Evolutionary conservation across 1,140 invertebrate genomes (phyloP), one percentile per base, ranked within the genome.

Genomic region (Hypsibius dujardini): DNA sequence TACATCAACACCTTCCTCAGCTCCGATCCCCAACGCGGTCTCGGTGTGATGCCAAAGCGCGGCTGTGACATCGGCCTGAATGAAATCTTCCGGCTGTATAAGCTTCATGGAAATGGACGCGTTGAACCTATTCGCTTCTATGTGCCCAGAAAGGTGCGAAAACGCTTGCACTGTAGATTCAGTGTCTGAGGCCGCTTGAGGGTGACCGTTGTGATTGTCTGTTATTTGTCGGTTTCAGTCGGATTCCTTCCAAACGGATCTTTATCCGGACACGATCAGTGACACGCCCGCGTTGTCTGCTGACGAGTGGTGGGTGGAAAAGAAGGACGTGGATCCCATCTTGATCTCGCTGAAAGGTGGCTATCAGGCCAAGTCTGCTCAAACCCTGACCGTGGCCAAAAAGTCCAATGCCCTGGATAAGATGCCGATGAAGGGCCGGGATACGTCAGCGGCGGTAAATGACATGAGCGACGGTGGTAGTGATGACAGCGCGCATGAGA

Each of bases 1-100:
- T 98, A 95, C 80, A 95, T 98, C 77, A 98, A 93, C 82, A 95
- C 92, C 76, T 90, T 92, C 84, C 87, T 92, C 84, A 92, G 90
- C 47, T 89, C 90, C 42, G 91, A 95, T 80, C 95, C 95, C 70
- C 95, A 98, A 79, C 84, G 95, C 84, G 95, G 93, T 77, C 90
- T 98, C 77, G 94, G 93, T 73, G 88, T 93, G 85, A 97, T 98
- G 94, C 93, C 93, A 73, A 98, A 99, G 83, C 84, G 95, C 77
- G 95, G 95, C 72, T 89, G 90, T 81, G 93, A 97, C 80, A 89
- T 94, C 59, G 88, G 86, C 72, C 87, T 85, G 70, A 93, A 90
- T 82, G 92, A 95, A 84, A 92, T 94, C 75, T 75, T 77, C 72
- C 74, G 79, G 59, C 80, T 81, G 73, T 81, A 80, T 74, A 81